Conservation (phyloP, 2,113 vertebrate genomes). For the Phyllostomus discolor region DNA sequence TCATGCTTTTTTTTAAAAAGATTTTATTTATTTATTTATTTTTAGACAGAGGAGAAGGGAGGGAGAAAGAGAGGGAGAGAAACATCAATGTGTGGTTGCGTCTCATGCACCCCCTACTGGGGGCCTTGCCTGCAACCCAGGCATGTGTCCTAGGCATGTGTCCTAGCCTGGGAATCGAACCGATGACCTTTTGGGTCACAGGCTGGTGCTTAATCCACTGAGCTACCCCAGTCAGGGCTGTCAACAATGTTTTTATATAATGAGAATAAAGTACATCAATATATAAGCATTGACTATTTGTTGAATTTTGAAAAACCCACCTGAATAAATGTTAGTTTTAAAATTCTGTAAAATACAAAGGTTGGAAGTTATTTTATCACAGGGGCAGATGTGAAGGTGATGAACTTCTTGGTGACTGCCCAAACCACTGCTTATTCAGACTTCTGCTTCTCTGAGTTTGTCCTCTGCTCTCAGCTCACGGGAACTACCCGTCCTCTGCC, state of each 20-base stretch:
- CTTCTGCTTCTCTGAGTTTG: not conserved
- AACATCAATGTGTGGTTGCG: too few species aligned
- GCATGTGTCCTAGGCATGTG: too few species aligned
- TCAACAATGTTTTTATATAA: not conserved
- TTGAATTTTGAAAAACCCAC: not conserved
- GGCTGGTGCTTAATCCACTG: too few species aligned
- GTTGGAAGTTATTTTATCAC: not conserved
- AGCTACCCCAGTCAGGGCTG: too few species aligned
- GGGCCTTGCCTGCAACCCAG: too few species aligned
- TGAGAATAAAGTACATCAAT: not conserved
- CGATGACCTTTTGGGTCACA: too few species aligned
- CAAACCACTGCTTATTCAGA: not conserved
- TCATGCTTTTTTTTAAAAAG: not conserved
- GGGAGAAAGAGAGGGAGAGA: too few species aligned
- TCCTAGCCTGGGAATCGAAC: too few species aligned
- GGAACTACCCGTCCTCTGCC: not conserved
- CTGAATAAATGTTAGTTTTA: not conserved
- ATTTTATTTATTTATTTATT: too few species aligned
- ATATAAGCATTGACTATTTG: not conserved
- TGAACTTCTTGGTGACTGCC: not conserved
- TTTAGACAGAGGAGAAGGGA: too few species aligned
- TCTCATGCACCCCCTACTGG: too few species aligned
- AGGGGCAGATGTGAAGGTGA: not conserved
- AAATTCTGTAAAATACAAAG: not conserved
- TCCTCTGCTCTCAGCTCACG: not conserved